Evolutionary conservation across 2,797 vertebrate species (phyloP), one percentile per base, ranked within the genome.

Genomic region (Cuniculus paca): DNA sequence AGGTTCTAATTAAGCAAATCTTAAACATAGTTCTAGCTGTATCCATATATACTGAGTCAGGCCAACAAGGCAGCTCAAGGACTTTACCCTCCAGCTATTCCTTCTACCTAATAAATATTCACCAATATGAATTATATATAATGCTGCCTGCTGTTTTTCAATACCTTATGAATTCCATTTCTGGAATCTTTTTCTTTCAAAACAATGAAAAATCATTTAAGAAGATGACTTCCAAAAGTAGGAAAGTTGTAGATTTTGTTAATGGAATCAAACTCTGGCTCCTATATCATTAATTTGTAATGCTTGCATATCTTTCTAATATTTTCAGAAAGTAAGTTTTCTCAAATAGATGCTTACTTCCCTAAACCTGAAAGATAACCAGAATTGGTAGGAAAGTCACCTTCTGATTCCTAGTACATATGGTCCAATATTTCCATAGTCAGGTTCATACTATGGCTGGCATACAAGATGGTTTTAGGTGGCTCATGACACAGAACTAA

Each of bases 121-220:
- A n/a, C 13, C 63, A 52, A 79, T 8, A 93, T 31, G n/a, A 93
- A 93, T 90, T 70, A 58, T 68, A 91, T 7, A 52, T 68, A 77
- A 70, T 24, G 7, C 83, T 63, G 61, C 17, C 82, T 28, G 77
- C n/a, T 70, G 74, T 48, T 94, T 81, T 83, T 86, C 11, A 90
- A 54, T 87, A 72, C 17, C 50, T 54, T 79, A 85, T 79, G 52
- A 82, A 95, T 75, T 90, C 61, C 61, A 84, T 91, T 36, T 80
- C 88, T 96, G 58, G 16, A 96, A 86, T 81, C 3, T 78, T 92
- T 97, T 97, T 85, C n/a, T 85, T 81, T 75, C 95, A 96, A 95
- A 91, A 68, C 34, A 79, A 88, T 95, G 68, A 45, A 80, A 94
- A 96, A 90, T 63, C 22, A 81, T 9, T 94, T 74, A 92, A 70